phyloP scores from a whole-genome alignment of 2,113 vertebrate genomes.

The Eubucco bourcierii region DNA sequence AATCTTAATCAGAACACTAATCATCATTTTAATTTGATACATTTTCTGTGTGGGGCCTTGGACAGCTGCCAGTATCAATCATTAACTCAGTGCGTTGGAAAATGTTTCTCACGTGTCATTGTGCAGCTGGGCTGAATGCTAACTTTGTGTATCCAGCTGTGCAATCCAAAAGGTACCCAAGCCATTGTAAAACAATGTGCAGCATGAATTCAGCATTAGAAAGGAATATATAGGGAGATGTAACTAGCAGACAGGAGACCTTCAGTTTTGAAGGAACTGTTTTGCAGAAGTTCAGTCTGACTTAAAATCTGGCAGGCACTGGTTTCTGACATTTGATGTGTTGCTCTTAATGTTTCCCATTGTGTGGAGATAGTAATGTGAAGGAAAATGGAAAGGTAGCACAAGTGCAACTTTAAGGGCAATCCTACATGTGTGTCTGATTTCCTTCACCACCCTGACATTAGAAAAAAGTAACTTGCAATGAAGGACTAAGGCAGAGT shows the following conservation, averaged over 20 bases:
- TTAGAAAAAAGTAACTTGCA: neutral
- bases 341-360: neutral
- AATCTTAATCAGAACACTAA: slow-evolving; percentile 75
- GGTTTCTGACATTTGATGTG: neutral
- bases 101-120: slow-evolving; percentile 50
- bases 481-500: neutral
- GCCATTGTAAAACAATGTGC: neutral
- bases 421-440: neutral
- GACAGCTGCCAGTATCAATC: slow-evolving; percentile 71
- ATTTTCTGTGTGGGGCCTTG: slow-evolving; percentile 57
- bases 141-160: slow-evolving; percentile 58
- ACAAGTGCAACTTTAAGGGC: neutral
- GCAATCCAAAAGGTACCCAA: neutral
- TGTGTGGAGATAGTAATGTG: neutral
- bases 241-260: neutral
- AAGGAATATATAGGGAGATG: neutral
- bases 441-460: neutral
- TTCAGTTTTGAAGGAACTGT: neutral
- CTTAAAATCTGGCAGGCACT: neutral
- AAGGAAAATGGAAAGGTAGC: neutral
- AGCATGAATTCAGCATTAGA: neutral
- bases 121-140: slow-evolving; percentile 43
- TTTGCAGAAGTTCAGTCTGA: neutral
- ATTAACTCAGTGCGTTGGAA: slow-evolving; percentile 56
- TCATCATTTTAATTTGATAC: slow-evolving; percentile 73